Base-by-base conservation (phyloP, 2,888 invertebrate genomes). In the Drosophila nr. medialis region DNA sequence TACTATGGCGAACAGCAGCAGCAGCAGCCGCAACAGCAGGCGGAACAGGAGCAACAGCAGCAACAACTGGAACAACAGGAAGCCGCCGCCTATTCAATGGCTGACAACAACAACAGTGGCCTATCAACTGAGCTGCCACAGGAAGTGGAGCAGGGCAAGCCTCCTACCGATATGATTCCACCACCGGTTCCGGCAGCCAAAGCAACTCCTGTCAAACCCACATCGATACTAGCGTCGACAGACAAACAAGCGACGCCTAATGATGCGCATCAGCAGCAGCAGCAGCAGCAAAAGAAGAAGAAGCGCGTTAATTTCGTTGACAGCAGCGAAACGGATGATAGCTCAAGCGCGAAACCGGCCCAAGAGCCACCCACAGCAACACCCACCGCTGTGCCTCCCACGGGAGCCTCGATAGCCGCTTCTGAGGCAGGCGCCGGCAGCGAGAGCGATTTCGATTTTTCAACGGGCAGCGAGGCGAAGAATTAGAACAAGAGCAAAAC, bases 361-460 rank as follows among this genome's bases (percentile, higher is more conserved):
- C 83, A 76, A 63, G 81, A 75, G 48, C 58, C 74, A 51, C 27
- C 64, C 61, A 30, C 75, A 48, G 11, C 54, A 29, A 24, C 65
- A 34, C 42, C 59, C 2, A n/a, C 54, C 15, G n/a, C 45, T 15
- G 24, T 15, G 27, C 32, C 38, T 30, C 63, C 76, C 34, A 75
- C 77, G 36, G 50, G 61, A 48, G 50, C 66, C 61, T 36, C 48
- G 40, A 27, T 59, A 38, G 69, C 27, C 34, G 73, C 63, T 78
- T 4, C 24, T 45, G 15, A 24, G 24, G 15, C 15, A 15, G 10
- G 45, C 21, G 45, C 7, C 4, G 88, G 88, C 45, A 91, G 91
- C 80, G 93, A 93, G 78, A 93, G 93, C 77, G 93, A 93, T 81
- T 93, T 93, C 84, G 93, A 93, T 78, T 93, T 93, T 86, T 92